phyloP scores from a whole-genome alignment of 2,797 vertebrate genomes.

The Typhlichthys subterraneus region DNA sequence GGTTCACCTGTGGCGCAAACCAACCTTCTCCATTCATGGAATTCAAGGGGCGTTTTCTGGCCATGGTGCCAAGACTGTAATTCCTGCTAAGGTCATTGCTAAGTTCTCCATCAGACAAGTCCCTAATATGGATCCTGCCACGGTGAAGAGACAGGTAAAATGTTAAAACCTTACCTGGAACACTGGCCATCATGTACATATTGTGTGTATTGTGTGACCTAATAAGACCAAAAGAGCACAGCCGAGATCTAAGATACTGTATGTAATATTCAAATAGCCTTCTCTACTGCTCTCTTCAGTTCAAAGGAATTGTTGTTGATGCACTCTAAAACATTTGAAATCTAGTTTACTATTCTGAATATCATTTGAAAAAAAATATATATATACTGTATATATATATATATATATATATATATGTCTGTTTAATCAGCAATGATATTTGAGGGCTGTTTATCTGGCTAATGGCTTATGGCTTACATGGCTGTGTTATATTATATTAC shows the following conservation, averaged over 20 bases:
- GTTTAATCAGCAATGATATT: too few species aligned
- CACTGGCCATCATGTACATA: not conserved
- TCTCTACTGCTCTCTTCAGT: too few species aligned
- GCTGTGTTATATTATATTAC: too few species aligned
- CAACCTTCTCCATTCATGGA: constrained; percentile 89
- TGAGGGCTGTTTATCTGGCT: too few species aligned
- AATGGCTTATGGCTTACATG: too few species aligned
- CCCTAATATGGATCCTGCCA: constrained; percentile 83
- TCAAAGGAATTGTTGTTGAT: too few species aligned
- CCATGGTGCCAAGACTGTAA: constrained; percentile 87
- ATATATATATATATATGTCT: not conserved
- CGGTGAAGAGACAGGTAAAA: constrained; percentile 86
- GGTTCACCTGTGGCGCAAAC: constrained; percentile 86
- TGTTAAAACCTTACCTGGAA: not conserved
- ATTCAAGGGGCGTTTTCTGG: constrained; percentile 90
- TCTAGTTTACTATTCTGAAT: not conserved
- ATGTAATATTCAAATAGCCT: too few species aligned
- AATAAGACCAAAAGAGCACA: too few species aligned
- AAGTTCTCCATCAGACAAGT: constrained; percentile 95
- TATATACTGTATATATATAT: too few species aligned
- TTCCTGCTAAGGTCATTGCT: constrained; percentile 86
- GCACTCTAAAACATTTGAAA: too few species aligned
- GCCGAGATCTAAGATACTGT: too few species aligned
- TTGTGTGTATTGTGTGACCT: not conserved
- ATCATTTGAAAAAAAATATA: not conserved